phyloP scores from a whole-genome alignment of 2,888 invertebrate species.

The Keiferia lycopersicella region DNA sequence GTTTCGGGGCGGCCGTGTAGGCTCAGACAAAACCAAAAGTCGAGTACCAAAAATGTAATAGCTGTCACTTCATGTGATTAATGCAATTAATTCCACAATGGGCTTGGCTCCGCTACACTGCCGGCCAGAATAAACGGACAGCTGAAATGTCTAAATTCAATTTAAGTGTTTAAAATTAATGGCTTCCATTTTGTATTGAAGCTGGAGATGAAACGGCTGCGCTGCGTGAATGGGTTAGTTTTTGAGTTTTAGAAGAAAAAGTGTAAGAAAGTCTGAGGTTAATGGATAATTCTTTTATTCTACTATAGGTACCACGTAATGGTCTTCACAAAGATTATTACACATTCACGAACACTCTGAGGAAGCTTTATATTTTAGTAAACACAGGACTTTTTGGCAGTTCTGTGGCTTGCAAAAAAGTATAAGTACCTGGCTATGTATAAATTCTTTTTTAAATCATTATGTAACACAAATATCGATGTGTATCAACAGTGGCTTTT shows the following conservation, averaged over 20 bases:
- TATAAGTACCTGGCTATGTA: too few relatives aligned
- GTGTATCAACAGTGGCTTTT: too few relatives aligned
- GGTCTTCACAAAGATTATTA: background rate
- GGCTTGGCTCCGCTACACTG: conserved; percentile 63
- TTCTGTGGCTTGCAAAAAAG: too few relatives aligned
- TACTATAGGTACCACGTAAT: background rate
- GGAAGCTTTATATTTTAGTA: too few relatives aligned
- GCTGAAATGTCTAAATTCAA: conserved; percentile 20
- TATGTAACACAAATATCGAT: too few relatives aligned
- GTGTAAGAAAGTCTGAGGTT: background rate
- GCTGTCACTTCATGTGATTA: conserved; percentile 78
- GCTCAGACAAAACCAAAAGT: conserved; percentile 62
- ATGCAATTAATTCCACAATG: conserved; percentile 79
- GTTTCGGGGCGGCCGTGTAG: conserved; percentile 56
- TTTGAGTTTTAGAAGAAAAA: background rate
- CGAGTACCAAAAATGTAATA: conserved; percentile 81
- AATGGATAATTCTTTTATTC: background rate
- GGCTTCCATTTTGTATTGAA: conserved; percentile 23
- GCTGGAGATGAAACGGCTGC: conserved; percentile 16
- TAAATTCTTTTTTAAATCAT: too few relatives aligned
- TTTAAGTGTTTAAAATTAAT: conserved; percentile 21
- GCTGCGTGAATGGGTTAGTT: background rate
- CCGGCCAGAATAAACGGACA: conserved; percentile 37
- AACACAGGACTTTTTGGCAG: too few relatives aligned
- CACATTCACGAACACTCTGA: conserved; percentile 28